A percentile compares a stretch with the other conserved stretches of the same genome.
These are phyloP conservation scores for Danionella dracula DNA, from an alignment of 2,797 vertebrate species.

Conservation along the genomic window DNA sequence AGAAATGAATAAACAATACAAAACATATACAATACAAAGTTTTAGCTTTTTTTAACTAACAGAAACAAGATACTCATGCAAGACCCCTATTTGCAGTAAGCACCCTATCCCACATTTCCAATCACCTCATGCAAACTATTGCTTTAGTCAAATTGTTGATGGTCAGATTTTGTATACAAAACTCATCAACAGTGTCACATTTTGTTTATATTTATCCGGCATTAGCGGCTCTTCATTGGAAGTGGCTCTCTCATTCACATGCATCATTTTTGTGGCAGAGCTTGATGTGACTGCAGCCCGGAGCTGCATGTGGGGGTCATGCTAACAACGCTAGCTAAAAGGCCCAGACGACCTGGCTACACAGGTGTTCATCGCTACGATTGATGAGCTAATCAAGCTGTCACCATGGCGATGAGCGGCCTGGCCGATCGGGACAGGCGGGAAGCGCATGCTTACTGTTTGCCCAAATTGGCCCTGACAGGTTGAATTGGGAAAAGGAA, in stretches of 20 bases:
- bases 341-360: conserved; percentile 80
- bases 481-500: conserved; percentile 88
- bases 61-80: no score
- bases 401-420: conserved; percentile 82
- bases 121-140: no score
- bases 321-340: conserved; percentile 78
- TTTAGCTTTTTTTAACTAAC: no score
- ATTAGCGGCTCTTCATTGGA: background rate
- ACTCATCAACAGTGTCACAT: background rate
- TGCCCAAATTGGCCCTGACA: conserved; percentile 88
- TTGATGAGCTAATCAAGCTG: conserved; percentile 93
- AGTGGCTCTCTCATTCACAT: conserved; percentile 19
- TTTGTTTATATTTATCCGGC: background rate
- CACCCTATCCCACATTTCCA: no score
- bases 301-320: conserved; percentile 67
- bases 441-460: conserved; percentile 88
- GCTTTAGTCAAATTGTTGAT: background rate
- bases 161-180: background rate
- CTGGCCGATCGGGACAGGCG: conserved; percentile 72
- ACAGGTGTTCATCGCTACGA: conserved; percentile 84
- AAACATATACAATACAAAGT: no score
- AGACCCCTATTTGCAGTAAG: no score
- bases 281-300: conserved; percentile 67
- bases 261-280: conserved; percentile 70
- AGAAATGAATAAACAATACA: no score